Conservation (phyloP, 1,140 invertebrate species). For the Mizuhopecten yessoensis region DNA sequence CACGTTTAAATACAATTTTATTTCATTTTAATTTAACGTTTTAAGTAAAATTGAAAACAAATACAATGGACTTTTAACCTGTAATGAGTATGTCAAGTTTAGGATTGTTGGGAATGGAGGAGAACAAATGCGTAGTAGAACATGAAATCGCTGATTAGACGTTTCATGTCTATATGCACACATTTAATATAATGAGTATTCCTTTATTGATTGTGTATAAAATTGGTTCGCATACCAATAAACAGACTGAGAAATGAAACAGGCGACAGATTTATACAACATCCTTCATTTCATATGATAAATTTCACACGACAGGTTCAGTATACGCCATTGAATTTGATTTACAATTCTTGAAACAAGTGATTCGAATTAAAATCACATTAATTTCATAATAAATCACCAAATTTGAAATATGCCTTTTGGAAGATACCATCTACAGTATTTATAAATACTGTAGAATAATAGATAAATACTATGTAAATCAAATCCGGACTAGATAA, state of each 20-base stretch:
- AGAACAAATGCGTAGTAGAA: not conserved
- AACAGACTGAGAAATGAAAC: not conserved
- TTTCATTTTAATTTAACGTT: not conserved
- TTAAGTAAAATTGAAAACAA: too few relatives aligned
- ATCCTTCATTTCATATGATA: not conserved
- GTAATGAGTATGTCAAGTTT: too few relatives aligned
- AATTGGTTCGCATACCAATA: not conserved
- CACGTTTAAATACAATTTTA: not conserved
- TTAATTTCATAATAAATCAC: slow-evolving; percentile 35
- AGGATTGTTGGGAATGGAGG: not conserved
- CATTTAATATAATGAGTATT: not conserved
- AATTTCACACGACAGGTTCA: not conserved
- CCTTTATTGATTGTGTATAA: not conserved
- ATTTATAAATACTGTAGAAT: slow-evolving; percentile 5
- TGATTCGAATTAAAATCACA: slow-evolving; percentile 31
- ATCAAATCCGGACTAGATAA: not conserved
- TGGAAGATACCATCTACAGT: not conserved
- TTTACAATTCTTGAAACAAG: not conserved
- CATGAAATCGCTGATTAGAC: not conserved
- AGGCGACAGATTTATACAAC: not conserved
- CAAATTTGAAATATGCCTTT: slow-evolving; percentile 10
- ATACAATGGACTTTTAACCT: too few relatives aligned
- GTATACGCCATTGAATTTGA: not conserved
- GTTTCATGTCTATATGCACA: not conserved
- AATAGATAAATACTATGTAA: slow-evolving; percentile 28